A percentile compares a stretch with the other conserved stretches of the same genome.
Conservation (phyloP, 2,888 invertebrate genomes). For the Zhengitettix transpicula region DNA sequence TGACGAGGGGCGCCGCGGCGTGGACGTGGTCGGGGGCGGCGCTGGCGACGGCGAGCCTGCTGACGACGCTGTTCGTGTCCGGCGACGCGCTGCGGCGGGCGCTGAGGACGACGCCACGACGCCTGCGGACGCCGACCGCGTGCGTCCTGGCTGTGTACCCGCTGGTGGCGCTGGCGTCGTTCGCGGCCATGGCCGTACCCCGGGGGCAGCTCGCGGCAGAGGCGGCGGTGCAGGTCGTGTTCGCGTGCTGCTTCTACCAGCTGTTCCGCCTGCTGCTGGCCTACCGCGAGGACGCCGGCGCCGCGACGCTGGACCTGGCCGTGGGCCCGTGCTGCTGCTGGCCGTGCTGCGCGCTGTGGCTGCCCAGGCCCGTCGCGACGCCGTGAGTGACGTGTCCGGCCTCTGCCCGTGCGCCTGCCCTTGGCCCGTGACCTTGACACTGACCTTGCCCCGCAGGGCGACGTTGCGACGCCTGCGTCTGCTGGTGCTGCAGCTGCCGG, state of each 20-base stretch:
- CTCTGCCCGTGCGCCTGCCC: no score
- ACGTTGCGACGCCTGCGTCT: slow-evolving; percentile 35
- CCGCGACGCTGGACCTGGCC: slow-evolving; percentile 38
- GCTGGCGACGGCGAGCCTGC: slow-evolving; percentile 29
- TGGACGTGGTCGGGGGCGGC: slow-evolving; percentile 35
- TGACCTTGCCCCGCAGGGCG: no score
- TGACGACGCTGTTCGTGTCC: slow-evolving; percentile 33
- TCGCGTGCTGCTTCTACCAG: slow-evolving; percentile 53
- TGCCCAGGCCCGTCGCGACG: slow-evolving; percentile 16
- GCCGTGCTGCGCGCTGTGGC: slow-evolving; percentile 36
- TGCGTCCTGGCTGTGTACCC: slow-evolving; percentile 45
- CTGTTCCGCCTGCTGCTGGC: slow-evolving; percentile 48
- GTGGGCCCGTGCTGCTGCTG: slow-evolving; percentile 58
- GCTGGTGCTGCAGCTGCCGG: slow-evolving; percentile 49
- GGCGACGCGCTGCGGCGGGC: slow-evolving; percentile 36
- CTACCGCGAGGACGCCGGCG: slow-evolving; percentile 44
- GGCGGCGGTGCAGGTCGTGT: slow-evolving; percentile 47
- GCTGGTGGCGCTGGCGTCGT: slow-evolving; percentile 40
- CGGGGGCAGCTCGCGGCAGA: slow-evolving; percentile 49
- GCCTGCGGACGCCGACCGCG: slow-evolving; percentile 34
- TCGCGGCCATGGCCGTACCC: slow-evolving; percentile 40
- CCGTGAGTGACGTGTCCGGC: no score
- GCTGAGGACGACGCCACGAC: slow-evolving; percentile 33
- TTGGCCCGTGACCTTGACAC: no score
- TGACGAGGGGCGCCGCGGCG: no score